phyloP scores from a whole-genome alignment of 1,140 invertebrate genomes.

The Drosophila pallidifrons region DNA sequence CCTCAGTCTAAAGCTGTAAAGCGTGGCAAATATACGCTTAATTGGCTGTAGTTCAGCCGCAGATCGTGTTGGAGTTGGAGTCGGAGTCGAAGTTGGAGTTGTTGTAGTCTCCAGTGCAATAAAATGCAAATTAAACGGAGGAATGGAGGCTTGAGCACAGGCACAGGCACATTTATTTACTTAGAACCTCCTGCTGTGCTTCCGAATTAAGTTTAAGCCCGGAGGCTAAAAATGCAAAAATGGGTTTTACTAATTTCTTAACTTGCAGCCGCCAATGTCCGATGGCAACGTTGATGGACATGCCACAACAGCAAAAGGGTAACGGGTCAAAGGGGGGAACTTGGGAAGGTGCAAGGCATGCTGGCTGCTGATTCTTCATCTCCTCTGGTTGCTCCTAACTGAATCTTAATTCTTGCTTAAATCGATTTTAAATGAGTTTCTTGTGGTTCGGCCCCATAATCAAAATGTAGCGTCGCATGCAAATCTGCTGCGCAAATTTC shows the following conservation, averaged over 20 bases:
- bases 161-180: slow-evolving; percentile 82
- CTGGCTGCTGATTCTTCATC: background rate
- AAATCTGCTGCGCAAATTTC: slow-evolving; percentile 32
- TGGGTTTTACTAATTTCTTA: slow-evolving; percentile 85
- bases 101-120: slow-evolving; percentile 55
- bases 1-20: slow-evolving; percentile 71
- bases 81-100: slow-evolving; percentile 5
- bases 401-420: slow-evolving; percentile 82
- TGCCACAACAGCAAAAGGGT: slow-evolving; percentile 27
- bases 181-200: slow-evolving; percentile 85
- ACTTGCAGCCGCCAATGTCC: slow-evolving; percentile 47
- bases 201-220: slow-evolving; percentile 85
- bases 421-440: slow-evolving; percentile 85
- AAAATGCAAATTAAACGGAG: slow-evolving; percentile 84
- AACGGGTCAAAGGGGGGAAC: background rate
- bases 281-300: slow-evolving; percentile 67
- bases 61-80: background rate
- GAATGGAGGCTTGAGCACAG: slow-evolving; percentile 19
- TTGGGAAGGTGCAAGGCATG: background rate
- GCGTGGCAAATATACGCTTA: slow-evolving; percentile 84
- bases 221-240: slow-evolving; percentile 85
- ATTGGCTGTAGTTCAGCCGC: slow-evolving; percentile 70
- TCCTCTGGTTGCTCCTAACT: slow-evolving; percentile 32
- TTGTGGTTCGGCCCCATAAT: slow-evolving; percentile 50
- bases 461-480: slow-evolving; percentile 60